Conservation (phyloP, 2,797 vertebrate species). For the Gymnoscopelus braueri region DNA sequence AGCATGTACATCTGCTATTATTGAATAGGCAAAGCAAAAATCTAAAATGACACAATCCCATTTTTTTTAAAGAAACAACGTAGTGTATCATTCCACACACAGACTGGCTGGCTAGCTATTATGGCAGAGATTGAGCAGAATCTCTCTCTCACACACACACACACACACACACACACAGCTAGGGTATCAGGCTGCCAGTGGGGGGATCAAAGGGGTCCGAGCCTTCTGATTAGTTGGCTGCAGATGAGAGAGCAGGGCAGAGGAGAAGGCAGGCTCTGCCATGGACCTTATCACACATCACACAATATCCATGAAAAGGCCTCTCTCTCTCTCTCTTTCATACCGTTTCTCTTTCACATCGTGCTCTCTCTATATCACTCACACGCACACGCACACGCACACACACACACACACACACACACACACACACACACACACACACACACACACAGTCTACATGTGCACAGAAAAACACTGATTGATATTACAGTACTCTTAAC, state of each 20-base stretch:
- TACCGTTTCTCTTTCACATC: no score
- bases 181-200: slow-evolving; percentile 44
- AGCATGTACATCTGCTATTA: no score
- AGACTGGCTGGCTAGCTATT: no score
- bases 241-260: slow-evolving; percentile 69
- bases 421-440: slow-evolving; percentile 6
- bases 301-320: no score
- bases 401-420: slow-evolving; percentile 3
- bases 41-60: no score
- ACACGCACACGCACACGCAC: neutral
- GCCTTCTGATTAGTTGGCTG: slow-evolving; percentile 71
- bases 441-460: neutral
- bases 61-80: no score
- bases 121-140: no score
- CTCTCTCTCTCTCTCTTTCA: slow-evolving; percentile 4
- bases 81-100: no score
- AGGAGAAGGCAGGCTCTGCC: slow-evolving; percentile 53
- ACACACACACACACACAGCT: neutral
- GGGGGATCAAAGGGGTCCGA: slow-evolving; percentile 64
- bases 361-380: neutral
- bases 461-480: no score
- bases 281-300: slow-evolving; percentile 72
- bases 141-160: slow-evolving; percentile 1
- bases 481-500: no score
- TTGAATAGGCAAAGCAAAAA: no score